Percentiles rank a stretch among this genome's conserved stretches.
Evolutionary conservation across 2,797 vertebrate species (phyloP).

Genomic region (Kryptolebias ocellatus): DNA sequence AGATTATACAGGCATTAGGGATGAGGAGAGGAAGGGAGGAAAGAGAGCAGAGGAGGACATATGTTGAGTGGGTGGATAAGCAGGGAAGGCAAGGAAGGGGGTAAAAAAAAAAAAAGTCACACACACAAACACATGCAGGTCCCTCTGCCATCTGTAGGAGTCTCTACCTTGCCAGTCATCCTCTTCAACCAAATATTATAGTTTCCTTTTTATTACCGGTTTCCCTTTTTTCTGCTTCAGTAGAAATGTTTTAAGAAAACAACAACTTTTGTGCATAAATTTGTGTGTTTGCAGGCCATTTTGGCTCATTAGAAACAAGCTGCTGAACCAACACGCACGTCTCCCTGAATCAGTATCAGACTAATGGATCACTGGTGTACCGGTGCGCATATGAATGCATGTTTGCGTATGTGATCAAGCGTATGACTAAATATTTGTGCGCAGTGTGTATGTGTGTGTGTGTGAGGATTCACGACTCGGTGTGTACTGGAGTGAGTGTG

Average conservation of each 20-base stretch:
- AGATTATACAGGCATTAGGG: constrained; percentile 42
- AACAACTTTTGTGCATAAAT: constrained; percentile 19
- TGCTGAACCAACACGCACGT: constrained; percentile 66
- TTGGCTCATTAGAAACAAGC: constrained; percentile 77
- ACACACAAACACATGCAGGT: constrained; percentile 37
- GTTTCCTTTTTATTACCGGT: constrained; percentile 1
- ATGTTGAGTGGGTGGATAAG: constrained; percentile 83
- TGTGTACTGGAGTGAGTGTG: constrained; percentile 25
- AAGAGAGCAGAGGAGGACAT: constrained; percentile 66
- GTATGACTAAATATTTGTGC: constrained; percentile 59
- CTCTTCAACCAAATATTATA: constrained; percentile 31
- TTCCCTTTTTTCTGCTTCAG: constrained; percentile 1
- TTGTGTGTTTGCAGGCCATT: constrained; percentile 61
- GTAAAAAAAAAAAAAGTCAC: constrained; percentile 62
- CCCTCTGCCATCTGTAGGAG: constrained; percentile 61
- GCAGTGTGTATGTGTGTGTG: constrained; percentile 4
- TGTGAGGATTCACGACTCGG: constrained; percentile 25
- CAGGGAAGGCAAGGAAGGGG: constrained; percentile 74
- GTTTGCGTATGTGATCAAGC: constrained; percentile 49
- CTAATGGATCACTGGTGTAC: constrained; percentile 66
- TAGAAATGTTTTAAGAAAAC: not conserved
- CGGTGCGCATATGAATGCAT: constrained; percentile 38
- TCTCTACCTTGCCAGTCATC: constrained; percentile 51
- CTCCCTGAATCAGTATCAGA: constrained; percentile 68
- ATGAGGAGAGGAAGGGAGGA: constrained; percentile 29